These are phyloP conservation scores for Gonatopus flavifemur DNA, from an alignment of 1,140 invertebrate genomes.

Conservation along the genomic window DNA sequence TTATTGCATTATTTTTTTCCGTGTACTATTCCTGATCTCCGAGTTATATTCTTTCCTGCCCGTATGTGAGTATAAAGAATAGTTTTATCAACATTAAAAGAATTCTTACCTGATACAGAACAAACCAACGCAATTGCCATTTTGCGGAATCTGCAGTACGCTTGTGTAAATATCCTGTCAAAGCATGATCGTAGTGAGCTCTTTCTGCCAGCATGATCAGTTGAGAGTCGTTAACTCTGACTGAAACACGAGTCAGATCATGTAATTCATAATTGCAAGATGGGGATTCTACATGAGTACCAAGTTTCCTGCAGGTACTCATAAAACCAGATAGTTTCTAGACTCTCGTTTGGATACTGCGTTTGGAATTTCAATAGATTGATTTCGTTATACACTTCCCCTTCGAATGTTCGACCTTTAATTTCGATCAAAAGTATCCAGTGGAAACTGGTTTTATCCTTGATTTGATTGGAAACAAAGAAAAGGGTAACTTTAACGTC, in stretches of 20 bases:
- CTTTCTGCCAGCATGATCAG: constrained; percentile 82
- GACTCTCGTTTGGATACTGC: background rate
- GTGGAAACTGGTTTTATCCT: no score
- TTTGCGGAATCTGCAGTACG: constrained; percentile 81
- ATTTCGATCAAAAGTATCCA: background rate
- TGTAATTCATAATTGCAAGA: constrained; percentile 16
- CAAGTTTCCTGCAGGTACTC: no score
- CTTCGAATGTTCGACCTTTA: background rate
- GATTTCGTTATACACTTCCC: background rate
- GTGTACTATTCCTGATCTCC: no score
- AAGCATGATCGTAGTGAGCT: constrained; percentile 76
- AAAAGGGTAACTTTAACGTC: no score
- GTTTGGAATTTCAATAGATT: background rate
- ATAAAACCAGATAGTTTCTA: no score
- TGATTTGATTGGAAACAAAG: no score
- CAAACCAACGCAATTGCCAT: constrained; percentile 89
- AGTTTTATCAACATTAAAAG: no score
- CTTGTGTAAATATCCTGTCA: constrained; percentile 83
- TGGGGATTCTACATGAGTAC: background rate
- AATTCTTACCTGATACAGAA: constrained; percentile 79
- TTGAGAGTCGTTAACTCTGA: constrained; percentile 80
- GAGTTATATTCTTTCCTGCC: no score
- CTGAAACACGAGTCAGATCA: constrained; percentile 29
- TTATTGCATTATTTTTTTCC: no score
- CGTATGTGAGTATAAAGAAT: no score